Evolutionary conservation across 2,113 vertebrate genomes (phyloP).

Genomic region (Monarcha castaneiventris): DNA sequence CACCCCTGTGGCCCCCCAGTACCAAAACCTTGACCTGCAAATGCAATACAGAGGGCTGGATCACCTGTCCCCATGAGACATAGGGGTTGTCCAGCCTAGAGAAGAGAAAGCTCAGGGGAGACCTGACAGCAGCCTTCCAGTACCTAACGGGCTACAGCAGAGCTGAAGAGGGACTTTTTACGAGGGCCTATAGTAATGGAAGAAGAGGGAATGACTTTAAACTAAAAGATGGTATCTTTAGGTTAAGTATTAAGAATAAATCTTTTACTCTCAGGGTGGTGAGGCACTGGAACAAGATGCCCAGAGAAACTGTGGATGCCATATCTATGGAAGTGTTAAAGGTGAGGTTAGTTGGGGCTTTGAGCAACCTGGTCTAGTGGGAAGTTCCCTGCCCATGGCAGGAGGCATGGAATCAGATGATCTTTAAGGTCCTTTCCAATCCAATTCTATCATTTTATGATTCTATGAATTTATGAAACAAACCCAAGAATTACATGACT

Average conservation of each 20-base stretch:
- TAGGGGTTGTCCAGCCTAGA: background rate
- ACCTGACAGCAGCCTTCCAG: background rate
- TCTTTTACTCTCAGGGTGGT: background rate
- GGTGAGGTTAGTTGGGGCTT: background rate
- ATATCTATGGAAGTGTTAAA: background rate
- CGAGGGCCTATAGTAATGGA: rapidly evolving
- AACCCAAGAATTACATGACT: background rate
- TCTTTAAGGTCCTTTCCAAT: background rate
- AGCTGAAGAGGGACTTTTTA: background rate
- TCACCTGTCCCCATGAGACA: background rate
- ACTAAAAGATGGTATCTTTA: background rate
- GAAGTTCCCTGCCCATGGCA: background rate
- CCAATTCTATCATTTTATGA: background rate
- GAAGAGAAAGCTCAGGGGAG: background rate
- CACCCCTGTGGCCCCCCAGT: rapidly evolving
- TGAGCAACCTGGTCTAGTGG: background rate
- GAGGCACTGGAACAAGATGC: background rate
- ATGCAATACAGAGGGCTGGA: background rate
- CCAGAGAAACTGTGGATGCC: background rate
- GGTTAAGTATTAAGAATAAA: background rate
- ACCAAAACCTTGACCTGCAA: background rate
- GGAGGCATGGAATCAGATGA: background rate
- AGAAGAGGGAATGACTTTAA: background rate
- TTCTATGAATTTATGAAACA: background rate
- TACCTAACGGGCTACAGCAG: background rate